phyloP scores from a whole-genome alignment of 2,113 vertebrate genomes.

The Sander lucioperca region DNA sequence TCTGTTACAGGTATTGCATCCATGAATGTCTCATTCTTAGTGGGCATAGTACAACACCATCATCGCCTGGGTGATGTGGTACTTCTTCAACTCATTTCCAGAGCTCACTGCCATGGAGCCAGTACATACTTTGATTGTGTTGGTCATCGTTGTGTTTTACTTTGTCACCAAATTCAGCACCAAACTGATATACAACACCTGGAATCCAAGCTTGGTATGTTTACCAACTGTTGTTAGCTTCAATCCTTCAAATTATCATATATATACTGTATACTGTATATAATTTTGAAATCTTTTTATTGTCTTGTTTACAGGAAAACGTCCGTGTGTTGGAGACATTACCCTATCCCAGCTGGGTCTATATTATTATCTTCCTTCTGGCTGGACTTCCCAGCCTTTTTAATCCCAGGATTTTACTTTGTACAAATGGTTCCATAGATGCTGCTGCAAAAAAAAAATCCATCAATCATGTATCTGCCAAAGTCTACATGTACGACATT shows the following conservation, averaged over 20 bases:
- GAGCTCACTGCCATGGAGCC: slow-evolving; percentile 19
- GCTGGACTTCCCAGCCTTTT: slow-evolving; percentile 83
- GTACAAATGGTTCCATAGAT: slow-evolving; percentile 80
- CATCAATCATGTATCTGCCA: slow-evolving; percentile 13
- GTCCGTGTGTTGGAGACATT: slow-evolving; percentile 81
- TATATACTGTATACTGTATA: background rate
- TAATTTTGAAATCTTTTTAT: background rate
- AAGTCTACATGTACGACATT: background rate
- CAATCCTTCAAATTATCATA: background rate
- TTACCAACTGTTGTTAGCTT: background rate
- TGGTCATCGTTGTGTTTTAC: slow-evolving; percentile 89
- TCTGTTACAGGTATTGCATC: slow-evolving; percentile 1
- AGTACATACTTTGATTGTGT: slow-evolving; percentile 83
- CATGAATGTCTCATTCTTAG: slow-evolving; percentile 14
- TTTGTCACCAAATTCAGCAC: slow-evolving; percentile 84
- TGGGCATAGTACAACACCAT: slow-evolving; percentile 35
- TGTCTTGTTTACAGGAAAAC: slow-evolving; percentile 69
- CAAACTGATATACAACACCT: slow-evolving; percentile 83
- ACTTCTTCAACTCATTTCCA: slow-evolving; percentile 14
- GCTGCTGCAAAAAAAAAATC: slow-evolving; percentile 50
- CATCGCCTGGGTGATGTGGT: slow-evolving; percentile 23
- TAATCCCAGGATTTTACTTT: slow-evolving; percentile 81
- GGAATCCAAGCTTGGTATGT: slow-evolving; percentile 70
- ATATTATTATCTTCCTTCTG: slow-evolving; percentile 83
- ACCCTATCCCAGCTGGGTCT: slow-evolving; percentile 85